phyloP scores from a whole-genome alignment of 2,113 vertebrate genomes.

The Mandrillus leucophaeus region DNA sequence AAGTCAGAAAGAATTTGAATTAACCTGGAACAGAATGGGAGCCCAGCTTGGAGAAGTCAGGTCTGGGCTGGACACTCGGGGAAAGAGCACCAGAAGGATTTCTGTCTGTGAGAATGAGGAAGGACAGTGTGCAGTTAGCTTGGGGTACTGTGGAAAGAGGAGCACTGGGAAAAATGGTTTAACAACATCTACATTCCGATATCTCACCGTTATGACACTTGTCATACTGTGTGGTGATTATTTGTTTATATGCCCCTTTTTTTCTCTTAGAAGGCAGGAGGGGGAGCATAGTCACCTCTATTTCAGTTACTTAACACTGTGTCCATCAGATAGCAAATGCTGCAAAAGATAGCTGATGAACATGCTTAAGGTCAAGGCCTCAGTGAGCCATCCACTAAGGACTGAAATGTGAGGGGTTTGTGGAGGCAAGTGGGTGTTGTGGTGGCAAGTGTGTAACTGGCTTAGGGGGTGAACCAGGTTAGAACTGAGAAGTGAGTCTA shows the following conservation, averaged over 20 bases:
- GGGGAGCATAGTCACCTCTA: neutral
- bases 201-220: neutral
- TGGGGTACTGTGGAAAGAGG: neutral
- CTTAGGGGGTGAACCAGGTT: neutral
- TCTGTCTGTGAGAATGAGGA: constrained; percentile 13
- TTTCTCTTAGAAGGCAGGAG: neutral
- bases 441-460: neutral
- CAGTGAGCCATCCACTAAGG: neutral
- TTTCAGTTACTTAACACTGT: constrained; percentile 10
- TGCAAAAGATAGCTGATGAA: neutral
- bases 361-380: constrained; percentile 8
- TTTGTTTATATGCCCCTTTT: constrained; percentile 32
- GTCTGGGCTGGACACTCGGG: neutral
- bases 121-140: neutral
- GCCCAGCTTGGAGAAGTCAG: neutral
- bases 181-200: neutral
- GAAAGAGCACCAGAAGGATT: neutral
- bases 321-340: neutral
- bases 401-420: neutral
- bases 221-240: neutral
- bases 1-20: constrained; percentile 54
- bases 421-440: neutral
- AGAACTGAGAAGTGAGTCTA: constrained; percentile 21
- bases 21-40: constrained; percentile 44
- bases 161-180: neutral